Base-by-base conservation (phyloP, 2,888 invertebrate genomes). In the Tuta absoluta region DNA sequence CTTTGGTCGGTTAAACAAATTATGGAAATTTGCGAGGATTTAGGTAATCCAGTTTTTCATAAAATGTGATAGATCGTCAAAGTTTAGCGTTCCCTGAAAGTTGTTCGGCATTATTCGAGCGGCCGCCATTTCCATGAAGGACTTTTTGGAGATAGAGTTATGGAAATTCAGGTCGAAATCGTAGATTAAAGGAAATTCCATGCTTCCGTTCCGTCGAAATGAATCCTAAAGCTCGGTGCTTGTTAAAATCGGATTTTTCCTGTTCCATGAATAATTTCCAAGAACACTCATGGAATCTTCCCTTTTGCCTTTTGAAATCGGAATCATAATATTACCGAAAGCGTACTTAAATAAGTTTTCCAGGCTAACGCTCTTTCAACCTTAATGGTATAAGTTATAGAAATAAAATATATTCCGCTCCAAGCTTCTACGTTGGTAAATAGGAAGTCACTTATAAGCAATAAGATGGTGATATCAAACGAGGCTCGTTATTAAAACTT, bases 91-190 rank as follows among this genome's bases (percentile, higher is more conserved):
- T 28, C n/a, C 21, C 38, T 28, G 37, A 58, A 37, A 58, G 58
- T 58, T 58, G 37, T 33, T 38, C 58, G 33, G 58, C 17, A 33
- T 58, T 58, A 58, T 58, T 37, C n/a, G 37, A 17, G 3, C 19
- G 28, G 14, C 19, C 19, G 19, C 19, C 19, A 14, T 33, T 37
- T 58, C 8, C 17, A 33, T 7, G 10, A 10, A n/a, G 4, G n/a
- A 57, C 17, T 19, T 37, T 58, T 58, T 58, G 28, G 56, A n/a
- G 28, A 56, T 23, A 51, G 21, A 56, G 28, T 56, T 56, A 56
- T 28, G 56, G 56, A 24, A 28, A 56, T 56, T 56, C 23, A 11
- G 56, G 24, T 28, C 28, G n/a, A 24, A 56, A 56, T 23, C 51
- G 11, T 51, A 51, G 21, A 51, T 48, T 48, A 48, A n/a, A 48